Conservation (phyloP, 2,797 vertebrate species). For the Dromococcyx pavoninus region DNA sequence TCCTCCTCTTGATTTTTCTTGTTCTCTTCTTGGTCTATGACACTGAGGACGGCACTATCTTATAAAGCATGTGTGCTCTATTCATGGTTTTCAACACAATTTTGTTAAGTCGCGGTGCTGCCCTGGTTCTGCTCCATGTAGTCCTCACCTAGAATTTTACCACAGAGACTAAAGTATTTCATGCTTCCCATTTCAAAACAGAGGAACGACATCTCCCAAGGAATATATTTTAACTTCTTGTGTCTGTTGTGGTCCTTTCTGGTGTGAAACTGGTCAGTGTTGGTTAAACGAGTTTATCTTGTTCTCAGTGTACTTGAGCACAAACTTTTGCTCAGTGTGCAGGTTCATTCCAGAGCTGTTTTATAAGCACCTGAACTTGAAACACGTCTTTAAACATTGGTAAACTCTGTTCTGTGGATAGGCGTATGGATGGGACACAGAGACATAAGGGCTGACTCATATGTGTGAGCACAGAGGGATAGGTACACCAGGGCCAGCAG, state of each 20-base stretch:
- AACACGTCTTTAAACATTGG: not conserved
- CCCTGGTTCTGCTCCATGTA: not conserved
- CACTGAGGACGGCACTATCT: not conserved
- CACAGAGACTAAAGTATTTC: not conserved
- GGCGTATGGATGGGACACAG: not conserved
- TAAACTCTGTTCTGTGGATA: fast-evolving
- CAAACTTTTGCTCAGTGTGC: not conserved
- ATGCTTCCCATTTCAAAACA: constrained; percentile 6
- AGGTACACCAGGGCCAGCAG: fast-evolving
- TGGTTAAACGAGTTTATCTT: constrained; percentile 21
- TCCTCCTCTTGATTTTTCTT: constrained; percentile 26
- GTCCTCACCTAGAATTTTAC: not conserved
- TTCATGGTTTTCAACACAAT: constrained; percentile 12
- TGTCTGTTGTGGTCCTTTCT: not conserved
- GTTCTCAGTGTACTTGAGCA: not conserved
- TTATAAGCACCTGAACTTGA: not conserved
- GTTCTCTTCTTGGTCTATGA: not conserved
- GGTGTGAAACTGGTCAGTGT: not conserved
- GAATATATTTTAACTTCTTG: not conserved
- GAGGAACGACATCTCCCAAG: not conserved
- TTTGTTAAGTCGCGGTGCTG: not conserved
- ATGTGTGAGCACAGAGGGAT: not conserved
- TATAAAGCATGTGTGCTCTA: not conserved
- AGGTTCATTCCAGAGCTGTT: not conserved
- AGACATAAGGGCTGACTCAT: not conserved